Conservation (phyloP, 2,113 vertebrate genomes). For the Uria aalge region DNA sequence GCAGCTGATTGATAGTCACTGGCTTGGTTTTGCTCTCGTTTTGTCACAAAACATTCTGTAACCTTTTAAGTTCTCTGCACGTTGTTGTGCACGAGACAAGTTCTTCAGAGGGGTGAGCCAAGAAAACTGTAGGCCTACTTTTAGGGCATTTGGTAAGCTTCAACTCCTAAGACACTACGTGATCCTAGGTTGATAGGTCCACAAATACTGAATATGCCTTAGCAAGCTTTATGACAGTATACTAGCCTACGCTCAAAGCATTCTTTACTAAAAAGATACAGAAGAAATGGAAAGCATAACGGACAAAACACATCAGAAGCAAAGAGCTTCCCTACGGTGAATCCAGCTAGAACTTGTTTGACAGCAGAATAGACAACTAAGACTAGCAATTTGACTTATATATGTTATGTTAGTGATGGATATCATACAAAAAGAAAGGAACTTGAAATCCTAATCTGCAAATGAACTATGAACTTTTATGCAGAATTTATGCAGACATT, state of each 20-base stretch:
- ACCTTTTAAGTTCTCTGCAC: background rate
- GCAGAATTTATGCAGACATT: background rate
- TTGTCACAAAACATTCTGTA: background rate
- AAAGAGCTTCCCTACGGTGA: background rate
- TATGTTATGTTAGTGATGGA: background rate
- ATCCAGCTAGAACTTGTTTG: background rate
- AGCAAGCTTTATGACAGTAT: background rate
- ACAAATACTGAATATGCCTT: background rate
- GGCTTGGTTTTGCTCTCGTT: background rate
- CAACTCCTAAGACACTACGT: background rate
- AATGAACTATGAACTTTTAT: background rate
- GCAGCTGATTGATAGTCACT: background rate
- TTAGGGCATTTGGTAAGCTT: background rate
- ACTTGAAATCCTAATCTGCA: background rate
- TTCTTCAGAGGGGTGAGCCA: background rate
- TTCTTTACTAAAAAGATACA: background rate
- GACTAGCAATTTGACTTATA: background rate
- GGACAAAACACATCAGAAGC: background rate
- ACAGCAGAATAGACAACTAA: background rate
- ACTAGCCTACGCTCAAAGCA: background rate
- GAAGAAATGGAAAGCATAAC: background rate
- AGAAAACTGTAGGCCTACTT: background rate
- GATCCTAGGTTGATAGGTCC: background rate
- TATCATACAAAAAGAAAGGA: background rate
- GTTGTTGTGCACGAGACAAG: background rate